These are phyloP conservation scores for Lepisosteus oculatus DNA, from an alignment of 2,113 vertebrate genomes.

Conservation along the genomic window DNA sequence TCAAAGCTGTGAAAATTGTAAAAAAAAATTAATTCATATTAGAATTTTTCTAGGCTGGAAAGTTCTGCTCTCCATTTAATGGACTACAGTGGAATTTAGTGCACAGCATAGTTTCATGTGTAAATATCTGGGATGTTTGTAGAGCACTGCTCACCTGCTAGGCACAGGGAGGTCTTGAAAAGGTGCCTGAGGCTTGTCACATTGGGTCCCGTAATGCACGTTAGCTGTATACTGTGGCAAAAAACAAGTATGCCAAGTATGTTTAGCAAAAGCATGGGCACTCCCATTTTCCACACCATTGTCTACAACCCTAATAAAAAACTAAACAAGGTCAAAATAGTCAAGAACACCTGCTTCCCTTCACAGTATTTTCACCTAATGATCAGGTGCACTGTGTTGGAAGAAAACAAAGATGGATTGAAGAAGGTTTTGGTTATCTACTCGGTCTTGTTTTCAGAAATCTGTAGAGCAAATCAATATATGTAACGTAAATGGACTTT, in stretches of 20 bases:
- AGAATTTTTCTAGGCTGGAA: neutral
- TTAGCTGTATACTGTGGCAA: neutral
- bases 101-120: neutral
- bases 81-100: neutral
- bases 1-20: no score
- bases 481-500: no score
- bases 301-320: neutral
- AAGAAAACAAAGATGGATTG: no score
- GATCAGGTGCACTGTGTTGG: no score
- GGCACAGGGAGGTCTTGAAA: neutral
- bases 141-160: neutral
- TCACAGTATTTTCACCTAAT: no score
- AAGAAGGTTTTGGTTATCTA: no score
- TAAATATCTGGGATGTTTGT: neutral
- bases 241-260: no score
- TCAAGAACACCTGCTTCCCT: no score
- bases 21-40: no score
- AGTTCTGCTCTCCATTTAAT: neutral
- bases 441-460: no score
- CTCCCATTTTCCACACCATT: neutral
- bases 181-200: neutral
- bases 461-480: no score
- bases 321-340: no score
- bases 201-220: neutral
- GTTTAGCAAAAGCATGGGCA: neutral